These are phyloP conservation scores for Dipus sagitta DNA, from an alignment of 2,797 vertebrate genomes.

Conservation along the genomic window DNA sequence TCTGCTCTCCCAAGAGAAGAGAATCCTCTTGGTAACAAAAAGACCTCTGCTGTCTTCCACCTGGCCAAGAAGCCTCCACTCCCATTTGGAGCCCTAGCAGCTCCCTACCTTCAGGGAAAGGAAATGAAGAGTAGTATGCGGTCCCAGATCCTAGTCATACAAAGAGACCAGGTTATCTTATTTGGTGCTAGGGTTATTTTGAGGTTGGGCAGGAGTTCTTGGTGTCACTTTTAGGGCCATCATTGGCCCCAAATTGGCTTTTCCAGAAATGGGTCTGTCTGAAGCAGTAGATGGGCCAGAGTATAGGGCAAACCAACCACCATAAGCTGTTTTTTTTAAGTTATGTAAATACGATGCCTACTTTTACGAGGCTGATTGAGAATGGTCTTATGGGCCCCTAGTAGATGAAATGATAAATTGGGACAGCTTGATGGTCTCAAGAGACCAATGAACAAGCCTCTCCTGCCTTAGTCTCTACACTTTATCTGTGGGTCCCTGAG, in stretches of 20 bases:
- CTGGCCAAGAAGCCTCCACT: background rate
- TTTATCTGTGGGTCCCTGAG: conserved; percentile 17
- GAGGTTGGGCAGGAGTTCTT: conserved; percentile 35
- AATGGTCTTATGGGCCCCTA: background rate
- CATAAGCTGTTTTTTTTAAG: background rate
- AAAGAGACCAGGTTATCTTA: background rate
- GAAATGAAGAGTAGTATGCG: background rate
- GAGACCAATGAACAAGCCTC: conserved; percentile 55
- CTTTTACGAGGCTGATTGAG: conserved; percentile 57
- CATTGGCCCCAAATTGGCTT: background rate
- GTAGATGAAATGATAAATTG: conserved; percentile 42
- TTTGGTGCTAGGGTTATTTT: conserved; percentile 36
- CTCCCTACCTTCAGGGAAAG: background rate
- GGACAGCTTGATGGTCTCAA: conserved; percentile 59
- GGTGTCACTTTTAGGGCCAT: conserved; percentile 45
- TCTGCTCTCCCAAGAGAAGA: background rate
- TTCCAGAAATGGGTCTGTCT: conserved; percentile 16
- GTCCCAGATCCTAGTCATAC: no score
- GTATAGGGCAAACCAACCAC: background rate
- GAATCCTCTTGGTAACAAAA: background rate
- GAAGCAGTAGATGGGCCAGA: background rate
- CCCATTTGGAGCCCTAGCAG: background rate
- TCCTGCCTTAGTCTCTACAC: background rate
- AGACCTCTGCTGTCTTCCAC: background rate
- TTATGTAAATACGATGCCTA: conserved; percentile 36